These are phyloP conservation scores for Chironomus tepperi DNA, from an alignment of 1,140 invertebrate genomes.

Conservation along the genomic window DNA sequence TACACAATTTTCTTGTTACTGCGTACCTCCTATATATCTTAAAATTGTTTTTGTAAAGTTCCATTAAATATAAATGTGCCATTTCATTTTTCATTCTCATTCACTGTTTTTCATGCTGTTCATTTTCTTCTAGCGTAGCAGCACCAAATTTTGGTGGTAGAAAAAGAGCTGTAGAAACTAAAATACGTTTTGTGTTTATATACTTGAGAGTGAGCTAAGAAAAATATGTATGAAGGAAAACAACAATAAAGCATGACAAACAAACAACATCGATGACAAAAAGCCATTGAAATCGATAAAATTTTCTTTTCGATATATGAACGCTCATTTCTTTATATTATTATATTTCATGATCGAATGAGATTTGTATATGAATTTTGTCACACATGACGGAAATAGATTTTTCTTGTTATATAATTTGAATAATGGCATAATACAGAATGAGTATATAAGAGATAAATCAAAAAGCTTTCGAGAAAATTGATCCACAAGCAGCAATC, in stretches of 20 bases:
- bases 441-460: too few species aligned
- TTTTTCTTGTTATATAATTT: too few species aligned
- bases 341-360: background rate
- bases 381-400: background rate
- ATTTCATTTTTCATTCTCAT: too few species aligned
- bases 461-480: too few species aligned
- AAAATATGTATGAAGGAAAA: background rate
- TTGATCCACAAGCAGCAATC: too few species aligned
- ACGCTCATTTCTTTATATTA: background rate
- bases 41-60: too few species aligned
- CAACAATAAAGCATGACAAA: slow-evolving; percentile 7
- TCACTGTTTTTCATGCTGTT: background rate
- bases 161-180: background rate
- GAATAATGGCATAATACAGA: too few species aligned
- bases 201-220: background rate
- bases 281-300: slow-evolving; percentile 19
- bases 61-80: too few species aligned
- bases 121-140: background rate
- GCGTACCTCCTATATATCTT: too few species aligned
- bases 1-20: background rate
- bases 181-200: background rate
- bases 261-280: slow-evolving; percentile 5
- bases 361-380: slow-evolving; percentile 3
- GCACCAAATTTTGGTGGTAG: background rate
- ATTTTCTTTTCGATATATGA: slow-evolving; percentile 18